Evolutionary conservation across 2,797 vertebrate genomes (phyloP).

Genomic region (Schizopygopsis malacanthus): DNA sequence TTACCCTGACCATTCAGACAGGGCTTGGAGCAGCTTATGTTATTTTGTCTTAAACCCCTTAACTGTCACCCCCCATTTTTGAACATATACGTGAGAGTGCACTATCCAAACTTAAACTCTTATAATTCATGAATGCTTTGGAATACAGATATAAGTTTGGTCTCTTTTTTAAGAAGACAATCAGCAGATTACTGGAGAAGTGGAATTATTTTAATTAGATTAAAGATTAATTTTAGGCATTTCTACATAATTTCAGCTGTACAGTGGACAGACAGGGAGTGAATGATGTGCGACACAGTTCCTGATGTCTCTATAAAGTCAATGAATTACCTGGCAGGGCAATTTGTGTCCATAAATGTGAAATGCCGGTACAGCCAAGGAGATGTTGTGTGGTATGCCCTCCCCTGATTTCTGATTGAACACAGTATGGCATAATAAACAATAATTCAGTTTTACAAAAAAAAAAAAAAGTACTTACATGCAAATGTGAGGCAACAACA

Average conservation of each 20-base stretch:
- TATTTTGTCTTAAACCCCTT: neutral
- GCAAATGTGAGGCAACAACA: constrained; percentile 26
- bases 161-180: no score
- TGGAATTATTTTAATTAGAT: neutral
- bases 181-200: no score
- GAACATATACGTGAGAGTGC: no score
- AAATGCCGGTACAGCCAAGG: constrained; percentile 28
- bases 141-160: no score
- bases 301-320: constrained; percentile 7
- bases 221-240: constrained; percentile 3
- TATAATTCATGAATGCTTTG: no score
- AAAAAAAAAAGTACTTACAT: neutral
- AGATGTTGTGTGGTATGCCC: constrained; percentile 20
- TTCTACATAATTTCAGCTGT: constrained; percentile 12
- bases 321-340: constrained; percentile 21
- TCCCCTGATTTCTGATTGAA: constrained; percentile 17
- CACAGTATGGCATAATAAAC: neutral
- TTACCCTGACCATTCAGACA: neutral
- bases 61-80: no score
- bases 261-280: neutral
- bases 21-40: neutral
- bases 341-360: constrained; percentile 36
- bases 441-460: neutral
- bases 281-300: neutral
- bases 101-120: no score